These are phyloP conservation scores for Chelonus insularis DNA, from an alignment of 1,140 invertebrate species.

Conservation along the genomic window DNA sequence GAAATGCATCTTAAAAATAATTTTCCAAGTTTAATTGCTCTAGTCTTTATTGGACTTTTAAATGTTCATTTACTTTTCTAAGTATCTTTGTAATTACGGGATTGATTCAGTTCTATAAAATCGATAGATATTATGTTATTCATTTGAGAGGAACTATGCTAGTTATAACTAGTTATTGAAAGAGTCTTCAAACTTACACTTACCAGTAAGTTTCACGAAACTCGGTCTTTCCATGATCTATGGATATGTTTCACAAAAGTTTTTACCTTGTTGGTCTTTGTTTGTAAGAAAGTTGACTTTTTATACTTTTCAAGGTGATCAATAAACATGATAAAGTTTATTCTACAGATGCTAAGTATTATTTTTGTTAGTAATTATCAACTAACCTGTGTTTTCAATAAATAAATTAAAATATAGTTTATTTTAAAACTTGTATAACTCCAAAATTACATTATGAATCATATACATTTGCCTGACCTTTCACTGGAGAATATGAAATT, in stretches of 20 bases:
- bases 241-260: background rate
- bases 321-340: no score
- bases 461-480: constrained; percentile 18
- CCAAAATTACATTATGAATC: constrained; percentile 25
- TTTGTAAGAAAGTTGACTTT: background rate
- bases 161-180: constrained; percentile 8
- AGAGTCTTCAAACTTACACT: background rate
- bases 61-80: no score
- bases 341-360: no score
- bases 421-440: constrained; percentile 10
- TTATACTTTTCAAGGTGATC: background rate
- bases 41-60: no score
- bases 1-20: no score
- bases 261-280: background rate
- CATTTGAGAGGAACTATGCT: background rate
- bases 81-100: background rate
- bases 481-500: constrained; percentile 17
- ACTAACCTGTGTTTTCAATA: background rate
- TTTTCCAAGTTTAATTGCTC: no score
- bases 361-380: background rate
- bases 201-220: constrained; percentile 3
- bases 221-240: background rate
- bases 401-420: constrained; percentile 7
- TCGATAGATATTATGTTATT: constrained; percentile 1
- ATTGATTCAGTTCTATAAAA: background rate